These are phyloP conservation scores for Hystrix brachyura DNA, from an alignment of 2,113 vertebrate species.

Conservation along the genomic window DNA sequence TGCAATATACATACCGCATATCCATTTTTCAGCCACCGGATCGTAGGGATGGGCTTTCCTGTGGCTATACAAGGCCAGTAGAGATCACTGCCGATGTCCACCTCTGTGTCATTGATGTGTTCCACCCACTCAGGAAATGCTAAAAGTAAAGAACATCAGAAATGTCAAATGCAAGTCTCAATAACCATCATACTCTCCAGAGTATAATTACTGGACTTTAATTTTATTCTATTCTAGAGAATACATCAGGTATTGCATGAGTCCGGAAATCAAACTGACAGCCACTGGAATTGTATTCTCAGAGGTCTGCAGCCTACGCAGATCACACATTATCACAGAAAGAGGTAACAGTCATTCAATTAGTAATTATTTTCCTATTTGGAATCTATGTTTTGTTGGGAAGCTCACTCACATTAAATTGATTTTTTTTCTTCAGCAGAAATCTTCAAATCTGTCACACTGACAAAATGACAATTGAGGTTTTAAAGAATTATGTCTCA, in stretches of 20 bases:
- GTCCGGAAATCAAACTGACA: background rate
- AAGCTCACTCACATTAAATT: background rate
- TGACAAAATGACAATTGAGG: background rate
- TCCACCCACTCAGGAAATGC: constrained; percentile 96
- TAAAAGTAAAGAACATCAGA: constrained; percentile 82
- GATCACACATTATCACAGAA: background rate
- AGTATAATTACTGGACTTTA: background rate
- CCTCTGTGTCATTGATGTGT: constrained; percentile 94
- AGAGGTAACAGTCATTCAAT: background rate
- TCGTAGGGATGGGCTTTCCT: constrained; percentile 94
- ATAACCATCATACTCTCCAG: background rate
- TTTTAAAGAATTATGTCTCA: background rate
- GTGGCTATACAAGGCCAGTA: constrained; percentile 94
- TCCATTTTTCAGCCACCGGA: constrained; percentile 96
- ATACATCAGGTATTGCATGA: background rate
- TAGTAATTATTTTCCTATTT: background rate
- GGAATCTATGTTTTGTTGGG: background rate
- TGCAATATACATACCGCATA: constrained; percentile 87
- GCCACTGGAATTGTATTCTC: background rate
- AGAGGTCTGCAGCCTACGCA: background rate
- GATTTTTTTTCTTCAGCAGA: background rate
- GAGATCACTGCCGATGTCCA: constrained; percentile 93
- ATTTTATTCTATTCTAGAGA: background rate
- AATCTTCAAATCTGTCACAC: constrained; percentile 16
- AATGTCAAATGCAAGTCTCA: constrained; percentile 36